phyloP scores from a whole-genome alignment of 2,797 vertebrate species.

The Botia almorhae region DNA sequence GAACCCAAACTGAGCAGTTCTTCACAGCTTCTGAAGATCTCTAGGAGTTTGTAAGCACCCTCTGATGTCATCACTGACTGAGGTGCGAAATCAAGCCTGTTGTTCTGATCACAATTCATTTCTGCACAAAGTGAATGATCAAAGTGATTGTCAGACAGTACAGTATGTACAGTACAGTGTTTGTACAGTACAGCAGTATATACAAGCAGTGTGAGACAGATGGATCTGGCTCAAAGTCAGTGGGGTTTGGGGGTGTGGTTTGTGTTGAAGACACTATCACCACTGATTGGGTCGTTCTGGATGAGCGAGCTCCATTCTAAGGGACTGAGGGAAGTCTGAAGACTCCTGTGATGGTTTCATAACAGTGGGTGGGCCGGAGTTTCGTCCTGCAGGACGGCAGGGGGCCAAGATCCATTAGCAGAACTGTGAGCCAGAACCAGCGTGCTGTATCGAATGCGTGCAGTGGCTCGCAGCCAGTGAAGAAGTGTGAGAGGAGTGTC shows the following conservation, averaged over 20 bases:
- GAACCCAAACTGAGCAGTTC: too few relatives aligned
- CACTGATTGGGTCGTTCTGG: background rate
- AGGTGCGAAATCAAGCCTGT: too few relatives aligned
- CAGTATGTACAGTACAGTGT: too few relatives aligned
- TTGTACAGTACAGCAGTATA: too few relatives aligned
- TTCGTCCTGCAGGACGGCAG: background rate
- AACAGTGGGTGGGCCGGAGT: slow-evolving; percentile 6
- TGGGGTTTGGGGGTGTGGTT: background rate
- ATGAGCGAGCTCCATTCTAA: background rate
- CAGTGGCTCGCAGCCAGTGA: background rate
- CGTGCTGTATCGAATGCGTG: background rate
- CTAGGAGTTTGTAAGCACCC: too few relatives aligned
- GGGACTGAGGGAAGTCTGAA: background rate
- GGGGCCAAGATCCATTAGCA: slow-evolving; percentile 12
- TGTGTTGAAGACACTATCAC: background rate
- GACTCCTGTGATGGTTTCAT: background rate
- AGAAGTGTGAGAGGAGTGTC: background rate
- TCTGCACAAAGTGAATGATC: too few relatives aligned
- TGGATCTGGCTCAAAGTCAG: too few relatives aligned
- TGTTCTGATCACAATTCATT: too few relatives aligned
- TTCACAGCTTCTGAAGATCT: too few relatives aligned
- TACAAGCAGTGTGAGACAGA: too few relatives aligned
- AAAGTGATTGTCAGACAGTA: too few relatives aligned
- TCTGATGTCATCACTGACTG: too few relatives aligned
- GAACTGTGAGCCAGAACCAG: slow-evolving; percentile 21